These are phyloP conservation scores for Meda fulgida DNA, from an alignment of 2,797 vertebrate species.

Conservation along the genomic window DNA sequence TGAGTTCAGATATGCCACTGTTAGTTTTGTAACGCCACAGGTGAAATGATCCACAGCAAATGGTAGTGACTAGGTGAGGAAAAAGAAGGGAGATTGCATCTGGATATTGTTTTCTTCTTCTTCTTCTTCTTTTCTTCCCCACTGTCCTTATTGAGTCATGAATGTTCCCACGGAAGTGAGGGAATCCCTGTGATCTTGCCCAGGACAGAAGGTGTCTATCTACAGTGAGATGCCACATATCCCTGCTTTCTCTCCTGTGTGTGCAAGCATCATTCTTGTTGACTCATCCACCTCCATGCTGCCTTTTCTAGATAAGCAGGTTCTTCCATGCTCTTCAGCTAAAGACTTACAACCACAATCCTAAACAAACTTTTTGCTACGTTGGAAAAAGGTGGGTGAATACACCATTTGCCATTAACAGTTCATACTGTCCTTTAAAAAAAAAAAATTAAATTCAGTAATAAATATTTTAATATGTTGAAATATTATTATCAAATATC, in stretches of 20 bases:
- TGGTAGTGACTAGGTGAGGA: conserved; percentile 7
- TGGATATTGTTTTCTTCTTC: not conserved
- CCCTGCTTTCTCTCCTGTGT: conserved; percentile 30
- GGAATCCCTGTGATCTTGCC: conserved; percentile 22
- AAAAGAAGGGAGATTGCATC: not conserved
- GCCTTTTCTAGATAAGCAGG: conserved; percentile 33
- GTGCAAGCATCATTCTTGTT: conserved; percentile 14
- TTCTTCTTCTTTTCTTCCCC: not conserved
- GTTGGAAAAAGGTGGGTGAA: not conserved
- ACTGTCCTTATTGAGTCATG: not conserved
- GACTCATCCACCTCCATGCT: conserved; percentile 41
- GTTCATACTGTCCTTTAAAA: not conserved
- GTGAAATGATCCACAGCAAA: conserved; percentile 12
- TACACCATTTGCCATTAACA: too few relatives aligned
- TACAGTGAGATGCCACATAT: conserved; percentile 45
- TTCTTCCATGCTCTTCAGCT: conserved; percentile 14
- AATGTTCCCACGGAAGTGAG: conserved; percentile 16
- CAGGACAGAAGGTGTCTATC: conserved; percentile 29
- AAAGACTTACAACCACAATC: not conserved
- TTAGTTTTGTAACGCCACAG: not conserved
- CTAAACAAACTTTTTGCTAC: not conserved
- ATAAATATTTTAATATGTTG: not conserved
- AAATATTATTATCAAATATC: not conserved
- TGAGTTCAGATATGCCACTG: not conserved
- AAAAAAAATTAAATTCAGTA: not conserved